phyloP scores from a whole-genome alignment of 53 echinoderm and acorn worm species.

The Mesocentrotus franciscanus region DNA sequence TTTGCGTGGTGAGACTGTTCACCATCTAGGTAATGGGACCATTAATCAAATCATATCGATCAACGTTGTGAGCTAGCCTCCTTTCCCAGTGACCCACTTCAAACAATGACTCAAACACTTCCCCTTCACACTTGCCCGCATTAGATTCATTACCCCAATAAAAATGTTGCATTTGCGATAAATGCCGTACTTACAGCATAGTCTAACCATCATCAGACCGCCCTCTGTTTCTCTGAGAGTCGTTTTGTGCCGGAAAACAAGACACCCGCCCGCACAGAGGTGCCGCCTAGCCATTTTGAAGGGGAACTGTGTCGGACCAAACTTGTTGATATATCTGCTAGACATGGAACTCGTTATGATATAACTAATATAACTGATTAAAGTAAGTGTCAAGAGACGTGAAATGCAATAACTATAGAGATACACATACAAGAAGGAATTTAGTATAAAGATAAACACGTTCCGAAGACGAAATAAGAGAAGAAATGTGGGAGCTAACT shows the following conservation, averaged over 20 bases:
- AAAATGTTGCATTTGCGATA: constrained; percentile 36
- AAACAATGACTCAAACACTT: constrained; percentile 5
- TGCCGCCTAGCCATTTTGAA: not conserved
- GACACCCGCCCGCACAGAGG: not conserved
- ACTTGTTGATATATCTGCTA: not conserved
- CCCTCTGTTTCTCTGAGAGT: not conserved
- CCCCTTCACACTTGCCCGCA: not conserved
- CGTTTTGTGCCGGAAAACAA: not conserved
- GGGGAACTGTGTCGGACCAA: not conserved
- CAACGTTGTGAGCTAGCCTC: constrained; percentile 27
- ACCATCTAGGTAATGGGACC: constrained; percentile 23
- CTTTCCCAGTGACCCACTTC: not conserved
- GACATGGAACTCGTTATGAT: too few species aligned
- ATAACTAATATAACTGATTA: too few species aligned
- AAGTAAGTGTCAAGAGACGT: too few species aligned
- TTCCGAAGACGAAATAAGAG: too few species aligned
- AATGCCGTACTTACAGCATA: constrained; percentile 8
- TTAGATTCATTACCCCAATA: constrained; percentile 45
- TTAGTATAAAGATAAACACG: too few species aligned
- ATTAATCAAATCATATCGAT: constrained; percentile 43
- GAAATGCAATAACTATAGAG: too few species aligned
- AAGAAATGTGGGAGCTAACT: too few species aligned
- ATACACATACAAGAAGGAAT: too few species aligned
- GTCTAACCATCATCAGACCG: not conserved
- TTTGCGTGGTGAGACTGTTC: not conserved